These are phyloP conservation scores for Eulimnadia texana DNA, from an alignment of 1,140 invertebrate species.

Conservation along the genomic window DNA sequence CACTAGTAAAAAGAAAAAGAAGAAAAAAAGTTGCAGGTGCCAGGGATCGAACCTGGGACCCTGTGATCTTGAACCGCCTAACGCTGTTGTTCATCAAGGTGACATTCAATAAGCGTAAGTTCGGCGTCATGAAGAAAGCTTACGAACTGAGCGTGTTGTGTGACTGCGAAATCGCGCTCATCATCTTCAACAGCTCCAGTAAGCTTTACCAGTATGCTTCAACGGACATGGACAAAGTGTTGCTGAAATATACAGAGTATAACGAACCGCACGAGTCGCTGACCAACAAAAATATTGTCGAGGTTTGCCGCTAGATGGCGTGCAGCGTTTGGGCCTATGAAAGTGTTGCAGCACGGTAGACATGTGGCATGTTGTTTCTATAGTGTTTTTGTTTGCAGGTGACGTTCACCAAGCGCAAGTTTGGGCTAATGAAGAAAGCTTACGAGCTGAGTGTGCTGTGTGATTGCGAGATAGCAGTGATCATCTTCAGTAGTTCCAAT, in stretches of 20 bases:
- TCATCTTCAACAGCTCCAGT: slow-evolving; percentile 99
- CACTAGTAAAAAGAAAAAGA: too few species aligned
- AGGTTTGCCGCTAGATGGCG: slow-evolving; percentile 53
- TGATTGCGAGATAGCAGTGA: slow-evolving; percentile 98
- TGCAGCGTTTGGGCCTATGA: too few species aligned
- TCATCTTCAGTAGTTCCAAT: slow-evolving; percentile 99
- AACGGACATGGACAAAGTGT: slow-evolving; percentile 99
- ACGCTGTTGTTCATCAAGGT: too few species aligned
- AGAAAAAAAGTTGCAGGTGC: too few species aligned
- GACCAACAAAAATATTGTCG: slow-evolving; percentile 99
- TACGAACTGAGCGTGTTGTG: slow-evolving; percentile 97
- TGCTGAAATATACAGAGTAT: slow-evolving; percentile 99
- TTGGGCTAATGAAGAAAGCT: slow-evolving; percentile 99
- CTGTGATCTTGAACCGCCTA: too few species aligned
- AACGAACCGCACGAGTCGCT: slow-evolving; percentile 99
- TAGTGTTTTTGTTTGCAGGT: slow-evolving; percentile 45
- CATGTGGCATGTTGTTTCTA: slow-evolving; percentile 1
- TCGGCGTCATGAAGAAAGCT: slow-evolving; percentile 99
- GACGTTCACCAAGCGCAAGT: slow-evolving; percentile 99
- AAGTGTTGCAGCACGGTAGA: neutral
- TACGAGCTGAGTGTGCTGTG: slow-evolving; percentile 97
- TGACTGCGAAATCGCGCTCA: slow-evolving; percentile 98
- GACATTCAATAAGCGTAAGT: slow-evolving; percentile 99
- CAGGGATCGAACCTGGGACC: too few species aligned
- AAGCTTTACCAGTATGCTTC: slow-evolving; percentile 99